phyloP scores from a whole-genome alignment of 1,140 invertebrate genomes.

The Eciton burchellii region DNA sequence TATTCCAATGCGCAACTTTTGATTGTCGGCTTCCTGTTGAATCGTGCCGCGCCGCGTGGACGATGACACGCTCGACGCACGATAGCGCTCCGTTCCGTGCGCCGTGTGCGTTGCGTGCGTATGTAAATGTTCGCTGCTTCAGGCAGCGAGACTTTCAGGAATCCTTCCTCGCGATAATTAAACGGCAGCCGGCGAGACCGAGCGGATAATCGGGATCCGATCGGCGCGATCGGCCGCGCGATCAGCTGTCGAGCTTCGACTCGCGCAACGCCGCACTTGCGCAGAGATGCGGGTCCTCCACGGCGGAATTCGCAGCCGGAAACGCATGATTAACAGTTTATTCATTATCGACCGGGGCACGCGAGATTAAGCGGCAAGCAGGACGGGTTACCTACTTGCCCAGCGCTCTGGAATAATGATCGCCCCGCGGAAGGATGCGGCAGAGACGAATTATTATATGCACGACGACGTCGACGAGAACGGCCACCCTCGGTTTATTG shows the following conservation, averaged over 20 bases:
- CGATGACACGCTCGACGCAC: background rate
- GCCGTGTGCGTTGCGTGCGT: background rate
- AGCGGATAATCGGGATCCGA: background rate
- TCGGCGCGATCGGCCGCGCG: background rate
- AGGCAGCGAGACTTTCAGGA: background rate
- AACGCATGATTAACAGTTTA: constrained; percentile 77
- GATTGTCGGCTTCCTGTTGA: background rate
- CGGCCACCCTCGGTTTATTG: constrained; percentile 24
- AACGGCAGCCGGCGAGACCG: background rate
- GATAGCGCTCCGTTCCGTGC: background rate
- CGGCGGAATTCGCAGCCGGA: constrained; percentile 66
- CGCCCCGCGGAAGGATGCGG: constrained; percentile 57
- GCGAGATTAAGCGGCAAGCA: constrained; percentile 44
- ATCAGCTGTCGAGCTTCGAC: background rate
- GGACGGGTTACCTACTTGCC: constrained; percentile 78
- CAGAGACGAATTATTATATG: constrained; percentile 60
- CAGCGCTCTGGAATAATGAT: constrained; percentile 79
- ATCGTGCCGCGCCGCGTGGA: background rate
- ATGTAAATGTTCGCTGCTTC: background rate
- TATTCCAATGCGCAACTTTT: constrained; percentile 24
- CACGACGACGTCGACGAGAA: constrained; percentile 38
- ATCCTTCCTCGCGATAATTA: background rate
- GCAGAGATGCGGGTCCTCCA: background rate
- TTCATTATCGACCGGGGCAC: constrained; percentile 71
- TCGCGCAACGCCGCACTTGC: background rate